Evolutionary conservation across 2,888 invertebrate genomes (phyloP), one percentile per base, ranked within the genome.

Genomic region (Drosophila sordidapex): DNA sequence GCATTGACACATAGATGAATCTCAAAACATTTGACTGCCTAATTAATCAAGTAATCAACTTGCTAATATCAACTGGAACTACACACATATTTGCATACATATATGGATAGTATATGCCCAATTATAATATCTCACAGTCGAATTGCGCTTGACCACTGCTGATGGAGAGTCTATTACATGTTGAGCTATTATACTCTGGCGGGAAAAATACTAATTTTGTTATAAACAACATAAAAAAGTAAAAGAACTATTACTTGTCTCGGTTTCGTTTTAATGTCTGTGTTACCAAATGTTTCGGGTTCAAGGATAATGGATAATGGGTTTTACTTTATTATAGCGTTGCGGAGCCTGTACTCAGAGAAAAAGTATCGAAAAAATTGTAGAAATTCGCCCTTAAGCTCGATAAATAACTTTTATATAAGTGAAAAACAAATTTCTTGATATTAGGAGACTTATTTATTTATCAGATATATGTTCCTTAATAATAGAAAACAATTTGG

Each of bases 21-120:
- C 48, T n/a, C 36, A 53, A 76, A 68, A n/a, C 38, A 49, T 51
- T 70, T 51, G 35, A 69, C 40, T 71, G 54, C 25, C 49, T 36
- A 60, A 60, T 64, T 76, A 77, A 77, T 74, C 51, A 70, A 53
- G 70, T 59, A 68, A 69, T 59, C 51, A 69, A 51, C 31, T 67
- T 29, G 76, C 18, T 58, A 46, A 62, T 59, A 40, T 35, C 18
- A 51, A 64, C 35, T 48, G 35, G 46, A 56, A 40, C 31, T 18
- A 46, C n/a, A 43, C 51, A 36, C 31, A 29, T 38, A 25, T 61
- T 57, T 61, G 58, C 21, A 40, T 57, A 33, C 8, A 31, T 53
- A 29, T 33, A 35, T 10, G 27, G 29, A 4, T 29, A 5, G 36
- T 36, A 7, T 36, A 18, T 38, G 21, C 1, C 21, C 21, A 54